Evolutionary conservation across 1,140 invertebrate genomes (phyloP).

Genomic region (Watersipora subatra): DNA sequence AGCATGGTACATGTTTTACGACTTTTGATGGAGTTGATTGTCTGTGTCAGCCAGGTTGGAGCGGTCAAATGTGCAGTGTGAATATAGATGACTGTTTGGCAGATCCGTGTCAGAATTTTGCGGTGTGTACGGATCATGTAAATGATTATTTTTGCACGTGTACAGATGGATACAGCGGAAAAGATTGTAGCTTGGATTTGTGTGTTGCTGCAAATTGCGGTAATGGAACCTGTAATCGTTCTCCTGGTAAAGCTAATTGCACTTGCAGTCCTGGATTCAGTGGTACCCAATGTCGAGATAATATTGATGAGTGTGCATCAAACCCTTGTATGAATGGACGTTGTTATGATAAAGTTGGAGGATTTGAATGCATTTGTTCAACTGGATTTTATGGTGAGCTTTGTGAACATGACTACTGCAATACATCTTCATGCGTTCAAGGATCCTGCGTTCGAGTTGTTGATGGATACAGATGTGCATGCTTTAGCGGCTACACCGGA

Average conservation of each 20-base stretch:
- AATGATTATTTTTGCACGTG: slow-evolving; percentile 27
- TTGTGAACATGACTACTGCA: slow-evolving; percentile 55
- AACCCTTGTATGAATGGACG: slow-evolving; percentile 9
- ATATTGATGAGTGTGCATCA: slow-evolving; percentile 10
- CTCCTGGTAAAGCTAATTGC: slow-evolving; percentile 46
- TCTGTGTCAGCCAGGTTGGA: slow-evolving; percentile 68
- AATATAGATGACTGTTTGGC: slow-evolving; percentile 56
- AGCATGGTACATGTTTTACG: slow-evolving; percentile 37
- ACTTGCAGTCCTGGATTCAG: slow-evolving; percentile 17
- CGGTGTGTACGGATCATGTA: slow-evolving; percentile 86
- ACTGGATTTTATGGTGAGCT: slow-evolving; percentile 64
- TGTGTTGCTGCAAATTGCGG: not conserved
- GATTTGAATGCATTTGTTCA: slow-evolving; percentile 17
- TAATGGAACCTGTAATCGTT: not conserved
- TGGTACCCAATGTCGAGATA: slow-evolving; percentile 15
- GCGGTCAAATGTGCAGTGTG: slow-evolving; percentile 78
- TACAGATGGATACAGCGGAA: not conserved
- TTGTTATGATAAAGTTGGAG: slow-evolving; percentile 16
- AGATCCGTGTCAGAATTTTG: slow-evolving; percentile 77
- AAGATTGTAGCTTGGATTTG: slow-evolving; percentile 4
- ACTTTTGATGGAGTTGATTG: slow-evolving; percentile 44
- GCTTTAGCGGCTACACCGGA: slow-evolving; percentile 60
- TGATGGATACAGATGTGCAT: slow-evolving; percentile 47
- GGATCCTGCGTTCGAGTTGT: not conserved
- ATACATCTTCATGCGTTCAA: not conserved